Conservation (phyloP, 2,113 vertebrate genomes). For the Calypte anna region DNA sequence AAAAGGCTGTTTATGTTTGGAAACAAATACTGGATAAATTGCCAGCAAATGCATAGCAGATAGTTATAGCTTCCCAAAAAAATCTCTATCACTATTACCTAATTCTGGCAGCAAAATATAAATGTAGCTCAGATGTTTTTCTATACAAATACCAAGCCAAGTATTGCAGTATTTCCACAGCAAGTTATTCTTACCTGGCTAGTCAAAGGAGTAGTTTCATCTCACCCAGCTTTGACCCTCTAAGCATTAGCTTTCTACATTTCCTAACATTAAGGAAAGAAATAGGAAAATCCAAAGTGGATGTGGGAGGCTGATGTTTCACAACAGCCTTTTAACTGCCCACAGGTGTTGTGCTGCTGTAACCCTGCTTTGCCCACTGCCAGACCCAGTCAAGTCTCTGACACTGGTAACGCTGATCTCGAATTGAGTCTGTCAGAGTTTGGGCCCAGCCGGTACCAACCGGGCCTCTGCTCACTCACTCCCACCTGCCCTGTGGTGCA, state of each 20-base stretch:
- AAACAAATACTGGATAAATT: not conserved
- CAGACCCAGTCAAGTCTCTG: not conserved
- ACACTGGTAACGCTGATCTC: not conserved
- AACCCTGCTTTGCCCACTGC: not conserved
- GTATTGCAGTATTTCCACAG: not conserved
- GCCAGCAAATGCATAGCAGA: not conserved
- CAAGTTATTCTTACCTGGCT: not conserved
- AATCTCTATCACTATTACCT: not conserved
- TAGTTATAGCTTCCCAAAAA: not conserved
- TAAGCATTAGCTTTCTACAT: not conserved
- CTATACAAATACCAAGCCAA: not conserved
- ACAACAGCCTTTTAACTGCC: not conserved
- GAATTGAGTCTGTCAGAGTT: no score
- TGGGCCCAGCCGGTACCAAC: no score
- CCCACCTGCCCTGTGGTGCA: no score
- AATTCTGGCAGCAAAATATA: not conserved
- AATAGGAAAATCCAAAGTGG: not conserved
- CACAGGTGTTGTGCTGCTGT: not conserved
- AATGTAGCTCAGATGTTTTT: not conserved
- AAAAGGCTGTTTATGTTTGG: not conserved
- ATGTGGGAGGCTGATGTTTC: not conserved
- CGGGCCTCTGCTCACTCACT: no score
- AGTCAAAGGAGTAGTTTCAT: not conserved
- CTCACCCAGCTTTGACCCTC: not conserved
- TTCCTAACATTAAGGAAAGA: not conserved